These are phyloP conservation scores for Chrysomela aeneicollis DNA, from an alignment of 2,888 invertebrate species.

Conservation along the genomic window DNA sequence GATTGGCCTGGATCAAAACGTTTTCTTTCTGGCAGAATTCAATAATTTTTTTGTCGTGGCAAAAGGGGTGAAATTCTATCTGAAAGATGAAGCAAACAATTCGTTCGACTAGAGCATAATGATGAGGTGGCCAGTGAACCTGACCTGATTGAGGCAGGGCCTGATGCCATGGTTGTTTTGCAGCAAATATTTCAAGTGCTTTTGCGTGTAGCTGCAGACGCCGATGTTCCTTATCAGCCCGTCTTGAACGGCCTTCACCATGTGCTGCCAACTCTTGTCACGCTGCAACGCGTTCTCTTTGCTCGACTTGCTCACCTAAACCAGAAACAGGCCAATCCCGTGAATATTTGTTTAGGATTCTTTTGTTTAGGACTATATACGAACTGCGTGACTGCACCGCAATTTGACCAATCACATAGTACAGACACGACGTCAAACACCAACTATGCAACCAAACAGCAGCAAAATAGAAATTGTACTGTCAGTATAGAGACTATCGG, in stretches of 20 bases:
- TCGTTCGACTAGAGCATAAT: too few relatives aligned
- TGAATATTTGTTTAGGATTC: too few relatives aligned
- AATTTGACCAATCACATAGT: too few relatives aligned
- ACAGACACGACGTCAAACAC: too few relatives aligned
- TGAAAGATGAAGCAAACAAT: constrained; percentile 49
- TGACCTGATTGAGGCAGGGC: constrained; percentile 81
- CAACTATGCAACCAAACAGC: too few relatives aligned
- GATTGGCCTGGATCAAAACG: constrained; percentile 82
- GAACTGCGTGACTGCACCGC: too few relatives aligned
- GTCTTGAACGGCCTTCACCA: constrained; percentile 70
- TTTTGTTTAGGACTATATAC: too few relatives aligned
- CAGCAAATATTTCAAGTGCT: constrained; percentile 73
- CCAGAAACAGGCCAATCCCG: too few relatives aligned
- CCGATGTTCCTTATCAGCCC: constrained; percentile 74
- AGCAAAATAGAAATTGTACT: too few relatives aligned
- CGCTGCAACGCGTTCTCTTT: constrained; percentile 67
- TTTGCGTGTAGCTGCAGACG: constrained; percentile 80
- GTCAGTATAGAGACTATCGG: too few relatives aligned
- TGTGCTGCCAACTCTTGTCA: constrained; percentile 71
- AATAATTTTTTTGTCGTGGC: constrained; percentile 69
- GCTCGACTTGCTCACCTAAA: constrained; percentile 63
- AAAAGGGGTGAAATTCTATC: constrained; percentile 85
- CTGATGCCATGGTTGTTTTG: constrained; percentile 63
- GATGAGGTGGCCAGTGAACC: too few relatives aligned
- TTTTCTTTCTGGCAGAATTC: constrained; percentile 70